Evolutionary conservation across 2,113 vertebrate species (phyloP), one percentile per base, ranked within the genome.

Genomic region (Ptychochromis oligacanthus): DNA sequence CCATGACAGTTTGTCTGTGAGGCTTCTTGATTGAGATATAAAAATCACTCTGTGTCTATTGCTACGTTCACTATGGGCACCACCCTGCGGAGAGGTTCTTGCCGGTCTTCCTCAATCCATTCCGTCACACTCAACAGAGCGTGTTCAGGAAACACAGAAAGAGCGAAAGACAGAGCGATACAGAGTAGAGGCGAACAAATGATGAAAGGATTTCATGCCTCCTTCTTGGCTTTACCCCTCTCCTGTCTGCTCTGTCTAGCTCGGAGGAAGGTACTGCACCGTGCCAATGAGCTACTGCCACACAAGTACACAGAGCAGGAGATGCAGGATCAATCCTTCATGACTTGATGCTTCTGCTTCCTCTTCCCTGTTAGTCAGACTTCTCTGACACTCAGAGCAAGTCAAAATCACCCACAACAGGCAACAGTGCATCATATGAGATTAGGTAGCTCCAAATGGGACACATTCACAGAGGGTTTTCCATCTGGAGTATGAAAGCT

Each of bases 121-220:
- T 77, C 81, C 84, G 90, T 91, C 89, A 91, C 88, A 89, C 87
- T 93, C 80, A 64, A 56, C 77, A 26, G 87, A 85, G 87, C 88
- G 31, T 80, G 80, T 65, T 83, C 57, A 34, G 57, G 81, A 89
- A 74, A 83, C 82, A 75, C 85, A 82, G 81, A 88, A 12, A 78
- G 70, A 87, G 79, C 12, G 12, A 84, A 78, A 87, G 82, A 89
- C 81, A 76, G 67, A 80, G 88, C 54, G 72, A 81, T 81, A 75
- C 55, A 14, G 83, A 86, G 83, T 7, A 78, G 80, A 84, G 86
- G 80, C 43, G 65, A 90, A 81, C 74, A 57, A 88, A 83, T 82
- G 91, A 84, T 85, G 84, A 93, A 92, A 87, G 88, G 89, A 87
- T 92, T 90, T 91, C 87, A 87, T 77, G 88, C 83, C 81, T 91